Evolutionary conservation across 2,113 vertebrate genomes (phyloP), one percentile per base, ranked within the genome.

Genomic region (Nothocercus julius): DNA sequence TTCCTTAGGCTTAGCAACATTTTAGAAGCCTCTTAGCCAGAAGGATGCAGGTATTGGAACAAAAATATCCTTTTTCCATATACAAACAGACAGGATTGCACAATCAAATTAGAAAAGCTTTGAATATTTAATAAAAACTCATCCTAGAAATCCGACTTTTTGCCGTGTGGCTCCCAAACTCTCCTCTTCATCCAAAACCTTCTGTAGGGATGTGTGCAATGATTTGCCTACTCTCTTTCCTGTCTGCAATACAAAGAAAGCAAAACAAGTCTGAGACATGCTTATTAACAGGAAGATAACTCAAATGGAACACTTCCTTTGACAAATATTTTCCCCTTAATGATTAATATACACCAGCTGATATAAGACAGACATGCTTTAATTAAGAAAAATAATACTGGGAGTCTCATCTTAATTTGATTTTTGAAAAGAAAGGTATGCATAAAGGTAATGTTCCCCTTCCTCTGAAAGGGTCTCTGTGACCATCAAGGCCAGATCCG

Each of bases 81-180:
- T 10, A 93, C 49, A 95, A 96, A 95, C 3, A 2, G 38, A 93
- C 53, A 86, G 66, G 47, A 73, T 30, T 18, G 16, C 40, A 84
- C 70, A 72, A 86, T 13, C 63, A n/a, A 27, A 89, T 82, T 90
- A 86, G 89, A 95, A 24, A 40, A 76, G 62, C 40, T 92, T 58
- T 62, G n/a, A 68, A 47, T 51, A 44, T 96, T 94, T 96, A 61
- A 92, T 66, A 58, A 51, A 27, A 92, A 59, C 6, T 98, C 97
- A 99, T 82, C 98, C 98, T 30, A 99, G 97, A 97, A 99, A 99
- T 70, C 99, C 99, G 32, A 99, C 98, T 97, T 99, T 99, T 91
- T 98, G 98, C 74, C 98, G 97, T 54, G 98, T 98, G 47, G 97
- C 97, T 34, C 99, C 99, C 87, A 99, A 93, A 93, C 93, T 97